Conservation (phyloP, 2,113 vertebrate genomes). For the Oenanthe melanoleuca region DNA sequence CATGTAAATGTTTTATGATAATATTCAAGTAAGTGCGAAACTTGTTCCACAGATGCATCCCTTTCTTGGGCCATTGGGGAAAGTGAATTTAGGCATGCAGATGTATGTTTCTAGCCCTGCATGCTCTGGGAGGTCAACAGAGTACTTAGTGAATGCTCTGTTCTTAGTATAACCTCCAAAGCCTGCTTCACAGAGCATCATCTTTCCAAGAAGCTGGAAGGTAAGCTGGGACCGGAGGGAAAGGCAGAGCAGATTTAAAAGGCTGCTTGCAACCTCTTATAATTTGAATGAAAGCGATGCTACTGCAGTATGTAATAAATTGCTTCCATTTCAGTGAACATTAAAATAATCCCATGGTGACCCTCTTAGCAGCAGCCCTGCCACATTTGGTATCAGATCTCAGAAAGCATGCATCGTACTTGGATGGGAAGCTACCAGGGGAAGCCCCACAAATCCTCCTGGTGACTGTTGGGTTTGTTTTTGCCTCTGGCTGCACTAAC, state of each 20-base stretch:
- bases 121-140: slow-evolving; percentile 3
- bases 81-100: neutral
- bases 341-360: slow-evolving; percentile 59
- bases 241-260: slow-evolving; percentile 62
- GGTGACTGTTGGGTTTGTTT: slow-evolving; percentile 53
- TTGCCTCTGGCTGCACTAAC: slow-evolving; percentile 61
- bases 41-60: slow-evolving; percentile 8
- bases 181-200: neutral
- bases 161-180: slow-evolving; percentile 9
- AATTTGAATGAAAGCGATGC: slow-evolving; percentile 29
- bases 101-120: neutral
- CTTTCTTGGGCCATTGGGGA: slow-evolving; percentile 16
- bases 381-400: slow-evolving; percentile 61
- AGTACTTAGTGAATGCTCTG: neutral
- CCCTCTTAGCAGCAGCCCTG: slow-evolving; percentile 45
- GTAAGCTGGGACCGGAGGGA: slow-evolving; percentile 47
- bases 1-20: slow-evolving; percentile 56
- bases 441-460: slow-evolving; percentile 41
- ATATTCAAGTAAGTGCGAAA: slow-evolving; percentile 44
- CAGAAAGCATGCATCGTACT: slow-evolving; percentile 5
- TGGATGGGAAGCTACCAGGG: slow-evolving; percentile 53
- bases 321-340: slow-evolving; percentile 62
- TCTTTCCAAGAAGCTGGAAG: slow-evolving; percentile 45
- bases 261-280: slow-evolving; percentile 44
- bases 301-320: slow-evolving; percentile 56